Base-by-base conservation (phyloP, 2,888 invertebrate species). In the Drosophila meridiana region DNA sequence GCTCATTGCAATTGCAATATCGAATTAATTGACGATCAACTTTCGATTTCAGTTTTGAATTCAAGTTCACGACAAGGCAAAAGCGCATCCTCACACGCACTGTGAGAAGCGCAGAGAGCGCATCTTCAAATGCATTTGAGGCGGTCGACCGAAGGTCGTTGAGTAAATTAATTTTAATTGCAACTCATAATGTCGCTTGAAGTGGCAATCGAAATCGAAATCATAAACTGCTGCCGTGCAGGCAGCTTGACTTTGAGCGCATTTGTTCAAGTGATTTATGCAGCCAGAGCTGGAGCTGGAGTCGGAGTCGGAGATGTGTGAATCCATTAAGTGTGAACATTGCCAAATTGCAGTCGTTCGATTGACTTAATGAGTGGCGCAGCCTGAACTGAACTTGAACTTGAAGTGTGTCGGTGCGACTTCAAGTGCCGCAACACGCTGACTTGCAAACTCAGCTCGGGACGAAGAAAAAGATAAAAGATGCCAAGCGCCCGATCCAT, bases 381-480 rank as follows among this genome's bases (percentile, higher is more conserved):
- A 60, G 73, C 73, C 72, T 81, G 85, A 85, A 88, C 72, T 81
- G 85, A 85, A 88, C 85, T 85, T 85, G 85, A 85, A 85, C 85
- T 85, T 85, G 89, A 88, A 85, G 89, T 86, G 50, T 52, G 32
- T 32, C n/a, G 76, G 48, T 42, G 47, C 45, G 61, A 59, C 53
- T 68, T 66, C 42, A 60, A 67, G 58, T 59, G 60, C 47, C 59
- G 53, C 32, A 47, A 68, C 58, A 48, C n/a, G 50, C 60, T 74
- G 67, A 83, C 65, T 66, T 50, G 57, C 65, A 61, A 70, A 69
- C 63, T 43, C 43, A 47, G 47, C 61, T 42, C 2, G 34, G 47
- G 68, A 68, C 59, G 20, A 38, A 60, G 42, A n/a, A 60, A n/a
- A n/a, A 32, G 66, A 69, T 62, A 42, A 64, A 38, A 65, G 50